Evolutionary conservation across 2,113 vertebrate genomes (phyloP).

Genomic region (Hypanus sabinus): DNA sequence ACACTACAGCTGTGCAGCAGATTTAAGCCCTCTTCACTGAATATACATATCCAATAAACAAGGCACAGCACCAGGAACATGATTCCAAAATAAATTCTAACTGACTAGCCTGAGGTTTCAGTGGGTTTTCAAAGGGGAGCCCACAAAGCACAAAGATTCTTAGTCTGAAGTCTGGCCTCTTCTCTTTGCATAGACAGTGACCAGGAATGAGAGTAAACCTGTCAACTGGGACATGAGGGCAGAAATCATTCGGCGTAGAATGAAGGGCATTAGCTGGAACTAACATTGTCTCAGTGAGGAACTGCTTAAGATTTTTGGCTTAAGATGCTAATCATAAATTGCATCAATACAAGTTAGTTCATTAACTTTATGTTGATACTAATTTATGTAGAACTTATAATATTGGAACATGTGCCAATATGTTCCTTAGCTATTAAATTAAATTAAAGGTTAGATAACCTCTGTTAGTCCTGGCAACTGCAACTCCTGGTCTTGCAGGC

Average conservation of each 20-base stretch:
- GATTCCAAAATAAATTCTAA: background rate
- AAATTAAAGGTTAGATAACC: background rate
- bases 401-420: background rate
- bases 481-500: no score
- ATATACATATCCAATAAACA: background rate
- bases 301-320: background rate
- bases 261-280: background rate
- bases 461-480: no score
- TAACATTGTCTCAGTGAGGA: background rate
- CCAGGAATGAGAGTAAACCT: no score
- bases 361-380: background rate
- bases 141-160: no score
- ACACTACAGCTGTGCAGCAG: background rate
- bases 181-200: no score
- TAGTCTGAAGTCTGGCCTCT: no score
- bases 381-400: background rate
- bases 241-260: background rate
- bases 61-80: background rate
- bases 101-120: background rate
- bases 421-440: background rate
- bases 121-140: background rate
- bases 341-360: background rate
- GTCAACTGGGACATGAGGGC: no score
- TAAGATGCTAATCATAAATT: background rate
- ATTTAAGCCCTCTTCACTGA: background rate